Evolutionary conservation across 2,888 invertebrate species (phyloP).

Genomic region (Epistrophella euchroma): DNA sequence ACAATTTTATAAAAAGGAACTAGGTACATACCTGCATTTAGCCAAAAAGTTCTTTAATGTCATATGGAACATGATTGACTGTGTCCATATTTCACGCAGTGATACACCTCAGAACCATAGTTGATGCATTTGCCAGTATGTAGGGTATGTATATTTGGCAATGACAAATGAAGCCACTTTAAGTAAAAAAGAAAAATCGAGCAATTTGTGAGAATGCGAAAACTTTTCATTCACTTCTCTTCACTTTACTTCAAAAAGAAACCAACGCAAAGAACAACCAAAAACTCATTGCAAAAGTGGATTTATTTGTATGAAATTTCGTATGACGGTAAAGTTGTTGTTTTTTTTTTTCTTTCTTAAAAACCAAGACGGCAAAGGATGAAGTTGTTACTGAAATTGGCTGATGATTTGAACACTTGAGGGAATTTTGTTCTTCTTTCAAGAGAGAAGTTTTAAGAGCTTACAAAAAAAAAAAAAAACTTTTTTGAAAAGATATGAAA

Average conservation of each 20-base stretch:
- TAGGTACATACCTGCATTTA: background rate
- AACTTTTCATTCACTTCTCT: slow-evolving; percentile 38
- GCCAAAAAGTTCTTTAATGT: slow-evolving; percentile 16
- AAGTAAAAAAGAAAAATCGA: slow-evolving; percentile 19
- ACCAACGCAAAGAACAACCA: background rate
- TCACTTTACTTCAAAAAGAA: background rate
- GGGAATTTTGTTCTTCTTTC: slow-evolving; percentile 22
- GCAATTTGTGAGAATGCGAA: slow-evolving; percentile 46
- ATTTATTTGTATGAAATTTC: slow-evolving; percentile 52
- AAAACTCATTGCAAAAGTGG: slow-evolving; percentile 36
- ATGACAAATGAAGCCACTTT: slow-evolving; percentile 60
- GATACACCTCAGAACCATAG: slow-evolving; percentile 43
- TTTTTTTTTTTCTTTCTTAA: background rate
- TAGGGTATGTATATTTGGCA: slow-evolving; percentile 17
- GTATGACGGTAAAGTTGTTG: slow-evolving; percentile 23
- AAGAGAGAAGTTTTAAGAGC: slow-evolving; percentile 16
- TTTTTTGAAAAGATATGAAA: slow-evolving; percentile 5
- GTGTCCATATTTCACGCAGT: slow-evolving; percentile 51
- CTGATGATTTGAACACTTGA: slow-evolving; percentile 46
- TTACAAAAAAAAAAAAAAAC: background rate
- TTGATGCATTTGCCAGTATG: slow-evolving; percentile 24
- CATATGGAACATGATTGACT: slow-evolving; percentile 37
- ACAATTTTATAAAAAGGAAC: background rate
- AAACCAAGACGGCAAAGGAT: slow-evolving; percentile 22
- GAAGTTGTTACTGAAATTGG: slow-evolving; percentile 37